These are phyloP conservation scores for Drosophila nigromelanica DNA, from an alignment of 1,140 invertebrate species.

Conservation along the genomic window DNA sequence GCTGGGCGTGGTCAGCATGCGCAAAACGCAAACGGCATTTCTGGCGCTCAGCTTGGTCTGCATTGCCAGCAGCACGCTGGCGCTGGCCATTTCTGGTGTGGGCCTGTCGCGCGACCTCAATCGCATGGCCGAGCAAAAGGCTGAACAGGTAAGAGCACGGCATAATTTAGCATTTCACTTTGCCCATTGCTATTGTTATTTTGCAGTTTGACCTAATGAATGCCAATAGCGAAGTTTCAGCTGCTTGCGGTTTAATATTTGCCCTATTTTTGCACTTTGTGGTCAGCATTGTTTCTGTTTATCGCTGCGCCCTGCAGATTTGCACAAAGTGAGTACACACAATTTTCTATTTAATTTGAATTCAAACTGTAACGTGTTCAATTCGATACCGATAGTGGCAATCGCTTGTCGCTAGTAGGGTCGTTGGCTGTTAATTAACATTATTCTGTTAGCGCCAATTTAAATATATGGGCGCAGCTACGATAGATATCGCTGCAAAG, in stretches of 20 bases:
- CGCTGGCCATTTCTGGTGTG: constrained; percentile 80
- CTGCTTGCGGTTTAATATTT: constrained; percentile 77
- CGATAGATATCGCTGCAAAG: constrained; percentile 5
- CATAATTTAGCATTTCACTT: constrained; percentile 17
- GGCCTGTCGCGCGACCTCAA: constrained; percentile 78
- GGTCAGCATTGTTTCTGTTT: constrained; percentile 81
- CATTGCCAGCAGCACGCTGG: constrained; percentile 80
- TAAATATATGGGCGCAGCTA: neutral
- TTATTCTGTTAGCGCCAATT: neutral
- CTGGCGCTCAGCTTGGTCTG: constrained; percentile 80
- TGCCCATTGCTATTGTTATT: constrained; percentile 15
- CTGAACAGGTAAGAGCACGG: constrained; percentile 32
- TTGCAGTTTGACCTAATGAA: constrained; percentile 69
- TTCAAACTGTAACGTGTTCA: neutral
- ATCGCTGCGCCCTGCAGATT: constrained; percentile 76
- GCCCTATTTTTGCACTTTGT: constrained; percentile 78
- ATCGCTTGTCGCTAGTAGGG: constrained; percentile 16
- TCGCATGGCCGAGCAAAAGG: constrained; percentile 73
- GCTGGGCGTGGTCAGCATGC: constrained; percentile 78
- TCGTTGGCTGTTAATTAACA: constrained; percentile 30
- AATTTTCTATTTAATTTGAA: neutral
- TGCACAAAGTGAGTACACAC: constrained; percentile 77
- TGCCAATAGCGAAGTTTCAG: constrained; percentile 73
- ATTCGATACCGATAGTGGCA: neutral
- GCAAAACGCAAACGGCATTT: constrained; percentile 79